Percentiles rank a stretch among this genome's conserved stretches.
Evolutionary conservation across 2,797 vertebrate genomes (phyloP).

Genomic region (Gymnothorax reevesii): DNA sequence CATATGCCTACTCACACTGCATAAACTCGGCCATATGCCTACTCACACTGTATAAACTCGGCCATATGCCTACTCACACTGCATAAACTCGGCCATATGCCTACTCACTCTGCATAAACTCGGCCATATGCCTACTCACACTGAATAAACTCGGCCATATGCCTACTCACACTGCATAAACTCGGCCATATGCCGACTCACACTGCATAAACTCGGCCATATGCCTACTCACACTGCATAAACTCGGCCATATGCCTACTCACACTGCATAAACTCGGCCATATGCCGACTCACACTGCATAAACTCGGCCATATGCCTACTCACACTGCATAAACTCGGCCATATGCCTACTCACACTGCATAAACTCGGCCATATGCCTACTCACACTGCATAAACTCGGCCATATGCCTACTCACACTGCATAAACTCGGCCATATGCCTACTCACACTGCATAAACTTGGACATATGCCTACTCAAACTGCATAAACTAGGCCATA

Average conservation of each 20-base stretch:
- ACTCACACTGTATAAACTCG: not conserved
- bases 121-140: too few relatives aligned
- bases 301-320: not conserved
- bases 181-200: not conserved
- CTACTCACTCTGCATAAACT: too few relatives aligned
- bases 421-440: too few relatives aligned
- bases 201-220: not conserved
- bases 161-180: not conserved
- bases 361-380: not conserved
- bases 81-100: too few relatives aligned
- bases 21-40: not conserved
- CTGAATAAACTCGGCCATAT: not conserved
- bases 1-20: not conserved
- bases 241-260: too few relatives aligned
- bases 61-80: too few relatives aligned
- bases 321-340: not conserved
- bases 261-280: not conserved
- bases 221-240: too few relatives aligned
- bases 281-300: not conserved
- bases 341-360: not conserved
- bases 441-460: too few relatives aligned
- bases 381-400: not conserved
- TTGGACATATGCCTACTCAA: too few relatives aligned
- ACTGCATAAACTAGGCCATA: too few relatives aligned
- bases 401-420: not conserved